These are phyloP conservation scores for Cylas formicarius DNA, from an alignment of 1,140 invertebrate species.

Conservation along the genomic window DNA sequence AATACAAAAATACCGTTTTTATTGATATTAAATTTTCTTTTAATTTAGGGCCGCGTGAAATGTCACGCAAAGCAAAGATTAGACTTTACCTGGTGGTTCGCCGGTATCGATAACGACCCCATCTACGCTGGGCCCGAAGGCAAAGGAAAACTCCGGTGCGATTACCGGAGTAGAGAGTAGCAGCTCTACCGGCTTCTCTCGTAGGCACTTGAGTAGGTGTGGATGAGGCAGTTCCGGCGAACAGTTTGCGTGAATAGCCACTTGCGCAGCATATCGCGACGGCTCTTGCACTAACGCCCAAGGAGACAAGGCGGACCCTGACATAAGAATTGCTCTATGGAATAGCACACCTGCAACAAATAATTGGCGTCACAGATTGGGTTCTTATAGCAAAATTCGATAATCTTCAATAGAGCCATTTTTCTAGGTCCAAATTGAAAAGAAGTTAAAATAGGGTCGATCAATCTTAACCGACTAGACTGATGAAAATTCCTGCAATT, in stretches of 20 bases:
- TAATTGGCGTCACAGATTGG: background rate
- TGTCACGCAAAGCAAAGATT: no score
- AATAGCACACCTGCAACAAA: conserved; percentile 71
- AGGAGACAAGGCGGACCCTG: conserved; percentile 86
- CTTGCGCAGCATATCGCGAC: conserved; percentile 74
- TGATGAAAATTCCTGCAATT: conserved; percentile 1
- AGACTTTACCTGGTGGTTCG: conserved; percentile 50
- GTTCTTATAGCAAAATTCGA: no score
- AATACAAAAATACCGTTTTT: no score
- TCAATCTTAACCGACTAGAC: no score
- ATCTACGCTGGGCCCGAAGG: conserved; percentile 86
- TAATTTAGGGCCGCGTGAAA: no score
- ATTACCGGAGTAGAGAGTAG: conserved; percentile 68
- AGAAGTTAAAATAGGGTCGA: no score
- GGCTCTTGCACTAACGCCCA: conserved; percentile 88
- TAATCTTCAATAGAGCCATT: no score
- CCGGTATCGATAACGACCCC: conserved; percentile 79
- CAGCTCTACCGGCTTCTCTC: conserved; percentile 66
- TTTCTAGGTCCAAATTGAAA: no score
- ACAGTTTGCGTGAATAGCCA: conserved; percentile 82
- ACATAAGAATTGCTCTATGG: conserved; percentile 89
- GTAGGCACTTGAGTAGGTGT: conserved; percentile 75
- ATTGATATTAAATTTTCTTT: no score
- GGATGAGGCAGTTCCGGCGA: conserved; percentile 64
- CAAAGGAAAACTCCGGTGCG: conserved; percentile 74